phyloP scores from a whole-genome alignment of 1,140 invertebrate genomes.

The Philaenus spumarius region DNA sequence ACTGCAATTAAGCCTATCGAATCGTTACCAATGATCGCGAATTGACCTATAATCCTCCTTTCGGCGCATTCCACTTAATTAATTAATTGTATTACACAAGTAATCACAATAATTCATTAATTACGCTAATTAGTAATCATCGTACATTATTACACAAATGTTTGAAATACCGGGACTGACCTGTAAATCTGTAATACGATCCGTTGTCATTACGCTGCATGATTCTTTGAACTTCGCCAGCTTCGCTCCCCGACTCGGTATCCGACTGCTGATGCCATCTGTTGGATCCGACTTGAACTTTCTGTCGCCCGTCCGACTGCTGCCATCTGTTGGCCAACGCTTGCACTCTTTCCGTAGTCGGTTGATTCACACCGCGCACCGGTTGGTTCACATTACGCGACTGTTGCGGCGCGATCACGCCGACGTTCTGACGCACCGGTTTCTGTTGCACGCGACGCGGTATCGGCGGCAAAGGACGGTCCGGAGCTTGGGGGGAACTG shows the following conservation, averaged over 20 bases:
- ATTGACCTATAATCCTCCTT: too few relatives aligned
- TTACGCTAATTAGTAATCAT: too few relatives aligned
- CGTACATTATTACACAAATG: too few relatives aligned
- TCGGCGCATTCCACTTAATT: too few relatives aligned
- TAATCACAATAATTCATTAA: too few relatives aligned
- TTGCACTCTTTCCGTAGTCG: constrained; percentile 9
- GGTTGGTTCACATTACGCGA: constrained; percentile 3
- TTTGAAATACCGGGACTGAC: neutral
- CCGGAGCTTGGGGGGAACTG: neutral
- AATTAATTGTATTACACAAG: too few relatives aligned
- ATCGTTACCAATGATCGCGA: too few relatives aligned
- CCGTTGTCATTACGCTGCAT: constrained; percentile 16
- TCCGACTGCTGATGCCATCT: constrained; percentile 25
- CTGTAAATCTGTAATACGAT: constrained; percentile 17
- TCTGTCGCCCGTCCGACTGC: neutral
- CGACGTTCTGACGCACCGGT: neutral
- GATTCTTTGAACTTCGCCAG: constrained; percentile 30
- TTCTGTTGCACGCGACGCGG: neutral
- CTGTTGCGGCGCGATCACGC: constrained; percentile 9
- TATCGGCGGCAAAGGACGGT: constrained; percentile 20
- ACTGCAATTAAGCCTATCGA: too few relatives aligned
- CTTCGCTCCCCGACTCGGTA: constrained; percentile 31
- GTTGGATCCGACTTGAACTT: constrained; percentile 8
- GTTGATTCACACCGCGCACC: constrained; percentile 4
- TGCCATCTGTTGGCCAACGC: constrained; percentile 17